Base-by-base conservation (phyloP, 2,888 invertebrate species). In the Loripinus fragilis region DNA sequence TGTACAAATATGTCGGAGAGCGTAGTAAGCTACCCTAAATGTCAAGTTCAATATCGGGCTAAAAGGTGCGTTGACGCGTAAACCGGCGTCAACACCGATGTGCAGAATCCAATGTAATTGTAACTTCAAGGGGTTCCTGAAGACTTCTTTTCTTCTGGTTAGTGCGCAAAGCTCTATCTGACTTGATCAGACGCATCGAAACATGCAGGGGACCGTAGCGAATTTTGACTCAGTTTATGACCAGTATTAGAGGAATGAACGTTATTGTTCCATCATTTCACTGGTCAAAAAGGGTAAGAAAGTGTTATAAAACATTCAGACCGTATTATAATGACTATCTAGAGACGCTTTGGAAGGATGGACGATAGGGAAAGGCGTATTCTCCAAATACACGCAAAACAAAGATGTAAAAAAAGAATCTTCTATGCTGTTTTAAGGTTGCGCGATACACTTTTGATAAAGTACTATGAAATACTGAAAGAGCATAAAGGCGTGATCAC, bases 211-310 rank as follows among this genome's bases (percentile, higher is more conserved):
- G 25, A 55, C 23, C 25, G 25, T 15, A 28, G 28, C 25, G 25
- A 2, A 55, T 55, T 55, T 15, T 55, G 55, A 25, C 25, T 25
- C 15, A 55, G 25, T 55, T 55, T 55, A 28, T n/a, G n/a, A n/a
- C n/a, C n/a, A n/a, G n/a, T n/a, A 55, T 55, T 25, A 2, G 28
- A 48, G 69, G 48, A 30, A 69, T 69, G 69, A 48, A 69, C 28
- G 20, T 48, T 2, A 48, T 28, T 7, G 17, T 69, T 1, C 69
- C 69, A 7, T 48, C 28, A 45, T 28, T 25, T 30, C n/a, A 48
- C 30, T 45, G 30, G 12, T 48, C 69, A 17, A 48, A 69, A 48
- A 45, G 12, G 17, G 10, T 33, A 15, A 23, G 48, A 28, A 69
- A 48, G 12, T 28, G 48, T 30, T 69, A 69, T 48, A 69, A 69